Evolutionary conservation across 2,888 invertebrate genomes (phyloP), one percentile per base, ranked within the genome.

Genomic region (Exephanes ischioxanthus): DNA sequence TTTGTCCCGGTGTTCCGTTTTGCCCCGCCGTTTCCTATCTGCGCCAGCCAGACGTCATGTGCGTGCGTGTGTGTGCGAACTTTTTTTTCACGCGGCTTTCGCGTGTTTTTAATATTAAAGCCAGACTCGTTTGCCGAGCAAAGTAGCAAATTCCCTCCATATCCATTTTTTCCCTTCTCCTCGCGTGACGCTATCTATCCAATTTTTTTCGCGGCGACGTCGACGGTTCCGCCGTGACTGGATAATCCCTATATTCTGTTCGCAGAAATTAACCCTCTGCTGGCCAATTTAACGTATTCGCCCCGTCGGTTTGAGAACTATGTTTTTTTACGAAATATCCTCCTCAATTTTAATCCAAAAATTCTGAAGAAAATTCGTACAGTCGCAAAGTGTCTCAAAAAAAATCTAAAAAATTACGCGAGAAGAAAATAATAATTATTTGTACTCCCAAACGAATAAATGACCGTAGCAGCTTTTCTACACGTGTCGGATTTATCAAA

Each of bases 51-150:
- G 58, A 26, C 6, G 45, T 51, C 48, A 16, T 51, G 63, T 26
- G 45, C 6, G 75, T 33, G 30, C 30, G 75, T 75, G 26, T 61
- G 7, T 48, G 45, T 63, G 41, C 30, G 19, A 26, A 63, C 33
- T 61, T 73, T 73, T 45, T 41, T 73, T 63, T 14, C n/a, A 14
- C 45, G 11, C 14, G 75, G 63, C 75, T 75, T 61, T 45, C 61
- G 61, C 61, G 48, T 63, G 63, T 75, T 75, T 73, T 73, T 58
- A 55, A 63, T 73, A 58, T 45, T 30, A 73, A 73, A 73, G 16
- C 45, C 61, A 19, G 55, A 58, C 45, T 16, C 61, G 73, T 73
- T 73, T 73, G 61, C 61, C 30, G 45, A 58, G 48, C 45, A 63
- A 63, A 75, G 48, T 30, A 75, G 58, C 58, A 26, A 58, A 58